A percentile compares a stretch with the other conserved stretches of the same genome.
Conservation (phyloP, 2,888 invertebrate genomes). For the Catocala nupta region DNA sequence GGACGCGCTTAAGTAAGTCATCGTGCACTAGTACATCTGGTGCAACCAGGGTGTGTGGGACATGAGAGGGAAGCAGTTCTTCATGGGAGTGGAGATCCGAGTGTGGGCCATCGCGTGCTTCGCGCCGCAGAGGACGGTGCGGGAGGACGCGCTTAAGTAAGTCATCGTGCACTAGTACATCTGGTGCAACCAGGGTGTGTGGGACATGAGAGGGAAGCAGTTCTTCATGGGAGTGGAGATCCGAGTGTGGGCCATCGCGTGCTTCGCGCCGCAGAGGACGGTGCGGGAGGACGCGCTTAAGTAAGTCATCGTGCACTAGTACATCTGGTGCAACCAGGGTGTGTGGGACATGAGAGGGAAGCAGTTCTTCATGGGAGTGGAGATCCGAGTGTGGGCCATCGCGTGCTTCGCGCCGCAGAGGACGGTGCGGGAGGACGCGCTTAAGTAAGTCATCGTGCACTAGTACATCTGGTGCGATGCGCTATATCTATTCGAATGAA, state of each 20-base stretch:
- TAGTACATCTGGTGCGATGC: constrained; percentile 76
- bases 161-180: too few relatives aligned
- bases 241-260: constrained; percentile 99
- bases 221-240: constrained; percentile 99
- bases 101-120: constrained; percentile 99
- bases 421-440: too few relatives aligned
- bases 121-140: too few relatives aligned
- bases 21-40: too few relatives aligned
- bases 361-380: constrained; percentile 99
- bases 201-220: constrained; percentile 99
- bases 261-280: too few relatives aligned
- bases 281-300: too few relatives aligned
- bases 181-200: constrained; percentile 99
- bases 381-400: constrained; percentile 99
- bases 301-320: constrained; percentile 78
- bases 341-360: constrained; percentile 99
- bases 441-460: constrained; percentile 70
- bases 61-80: constrained; percentile 99
- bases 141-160: too few relatives aligned
- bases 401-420: constrained; percentile 99
- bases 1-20: too few relatives aligned
- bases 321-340: constrained; percentile 98
- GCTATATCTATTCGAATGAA: too few relatives aligned
- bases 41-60: constrained; percentile 99
- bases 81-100: constrained; percentile 99